phyloP scores from a whole-genome alignment of 2,888 invertebrate genomes.

The Rhogogaster chlorosoma region DNA sequence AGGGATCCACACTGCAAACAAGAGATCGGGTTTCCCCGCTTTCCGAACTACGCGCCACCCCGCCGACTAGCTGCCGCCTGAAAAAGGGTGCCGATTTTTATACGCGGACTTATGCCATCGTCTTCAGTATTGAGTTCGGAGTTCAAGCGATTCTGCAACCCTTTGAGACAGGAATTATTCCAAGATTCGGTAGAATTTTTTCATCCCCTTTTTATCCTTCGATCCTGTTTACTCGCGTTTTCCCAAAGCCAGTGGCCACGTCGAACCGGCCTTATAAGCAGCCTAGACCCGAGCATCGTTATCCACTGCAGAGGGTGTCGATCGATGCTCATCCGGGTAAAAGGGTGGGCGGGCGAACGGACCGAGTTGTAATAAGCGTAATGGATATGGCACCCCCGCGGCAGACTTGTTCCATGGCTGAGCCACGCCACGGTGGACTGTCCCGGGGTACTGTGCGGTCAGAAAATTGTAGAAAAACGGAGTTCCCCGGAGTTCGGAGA shows the following conservation, averaged over 20 bases:
- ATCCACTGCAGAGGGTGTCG: slow-evolving; percentile 64
- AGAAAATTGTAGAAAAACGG: not conserved
- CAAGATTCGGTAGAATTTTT: too few relatives aligned
- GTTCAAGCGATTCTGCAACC: too few relatives aligned
- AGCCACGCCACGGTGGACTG: slow-evolving; percentile 49
- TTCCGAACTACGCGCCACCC: slow-evolving; percentile 20
- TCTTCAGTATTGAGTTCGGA: not conserved
- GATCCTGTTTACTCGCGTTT: too few relatives aligned
- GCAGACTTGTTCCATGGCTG: slow-evolving; percentile 65
- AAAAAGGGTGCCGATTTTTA: slow-evolving; percentile 4
- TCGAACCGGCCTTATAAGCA: not conserved
- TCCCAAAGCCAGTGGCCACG: not conserved
- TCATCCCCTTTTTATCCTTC: too few relatives aligned
- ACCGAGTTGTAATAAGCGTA: slow-evolving; percentile 79
- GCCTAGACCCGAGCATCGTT: not conserved
- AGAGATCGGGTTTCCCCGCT: slow-evolving; percentile 71
- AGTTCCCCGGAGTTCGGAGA: too few relatives aligned
- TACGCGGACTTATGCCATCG: not conserved
- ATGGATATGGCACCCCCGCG: slow-evolving; percentile 78
- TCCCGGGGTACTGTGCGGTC: not conserved
- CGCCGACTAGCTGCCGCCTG: slow-evolving; percentile 23
- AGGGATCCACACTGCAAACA: slow-evolving; percentile 73
- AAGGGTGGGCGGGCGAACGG: slow-evolving; percentile 71
- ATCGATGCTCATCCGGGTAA: slow-evolving; percentile 76
- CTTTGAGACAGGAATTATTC: too few relatives aligned